Conservation (phyloP, 2,113 vertebrate species). For the Jaculus jaculus region DNA sequence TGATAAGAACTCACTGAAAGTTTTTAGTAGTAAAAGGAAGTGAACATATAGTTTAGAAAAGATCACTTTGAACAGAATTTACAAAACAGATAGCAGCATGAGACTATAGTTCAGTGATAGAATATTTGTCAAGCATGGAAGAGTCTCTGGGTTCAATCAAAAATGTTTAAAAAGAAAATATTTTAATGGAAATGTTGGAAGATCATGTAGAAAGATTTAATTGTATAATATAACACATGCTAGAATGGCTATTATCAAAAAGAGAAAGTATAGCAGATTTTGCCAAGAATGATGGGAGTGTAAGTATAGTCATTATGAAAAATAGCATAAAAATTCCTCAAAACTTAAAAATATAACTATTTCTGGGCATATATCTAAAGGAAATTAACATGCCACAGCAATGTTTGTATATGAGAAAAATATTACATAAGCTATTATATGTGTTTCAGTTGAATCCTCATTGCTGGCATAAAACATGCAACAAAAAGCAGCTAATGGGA, state of each 20-base stretch:
- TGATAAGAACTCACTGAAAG: not conserved
- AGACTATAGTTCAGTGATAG: not conserved
- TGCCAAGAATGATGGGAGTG: not conserved
- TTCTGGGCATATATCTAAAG: not conserved
- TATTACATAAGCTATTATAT: not conserved
- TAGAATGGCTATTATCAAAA: not conserved
- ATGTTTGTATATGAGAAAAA: not conserved
- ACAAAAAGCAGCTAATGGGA: no score
- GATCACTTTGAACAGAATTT: not conserved
- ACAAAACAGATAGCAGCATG: not conserved
- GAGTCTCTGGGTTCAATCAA: not conserved
- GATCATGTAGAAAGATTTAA: not conserved
- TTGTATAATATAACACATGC: not conserved
- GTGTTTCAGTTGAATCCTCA: not conserved
- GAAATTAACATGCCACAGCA: not conserved
- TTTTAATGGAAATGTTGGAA: not conserved
- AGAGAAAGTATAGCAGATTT: not conserved
- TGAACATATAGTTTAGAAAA: not conserved
- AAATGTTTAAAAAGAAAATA: not conserved
- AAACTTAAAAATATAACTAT: not conserved
- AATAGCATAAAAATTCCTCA: not conserved
- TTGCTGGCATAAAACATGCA: no score
- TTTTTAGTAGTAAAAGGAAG: not conserved
- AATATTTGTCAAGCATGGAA: not conserved
- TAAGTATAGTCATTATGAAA: not conserved